Conservation (phyloP, 2,797 vertebrate genomes). For the Taenioides sp. region DNA sequence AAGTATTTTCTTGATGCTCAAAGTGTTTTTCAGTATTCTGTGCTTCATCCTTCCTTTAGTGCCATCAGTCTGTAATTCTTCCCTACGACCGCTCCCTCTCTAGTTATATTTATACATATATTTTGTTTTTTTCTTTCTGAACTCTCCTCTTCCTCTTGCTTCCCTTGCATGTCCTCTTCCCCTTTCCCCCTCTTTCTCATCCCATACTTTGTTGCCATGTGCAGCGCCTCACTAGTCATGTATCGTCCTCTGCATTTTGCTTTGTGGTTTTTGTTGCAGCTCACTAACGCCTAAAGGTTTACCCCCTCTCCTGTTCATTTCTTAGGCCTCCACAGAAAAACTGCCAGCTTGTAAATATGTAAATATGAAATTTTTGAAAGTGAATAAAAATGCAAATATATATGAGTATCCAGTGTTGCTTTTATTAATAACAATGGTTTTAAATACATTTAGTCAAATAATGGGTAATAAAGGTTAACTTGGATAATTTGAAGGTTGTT, state of each 20-base stretch:
- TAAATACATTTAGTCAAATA: not conserved
- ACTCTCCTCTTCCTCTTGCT: conserved; percentile 15
- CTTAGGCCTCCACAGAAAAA: conserved; percentile 49
- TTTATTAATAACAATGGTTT: not conserved
- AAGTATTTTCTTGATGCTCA: conserved; percentile 22
- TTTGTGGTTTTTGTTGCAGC: conserved; percentile 74
- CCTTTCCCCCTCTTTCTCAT: not conserved
- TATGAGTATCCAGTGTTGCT: not conserved
- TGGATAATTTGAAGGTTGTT: not conserved
- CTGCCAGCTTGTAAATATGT: conserved; percentile 78
- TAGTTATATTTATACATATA: conserved; percentile 37
- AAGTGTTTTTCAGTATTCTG: conserved; percentile 52
- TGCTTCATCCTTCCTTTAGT: conserved; percentile 51
- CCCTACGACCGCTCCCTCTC: conserved; percentile 29
- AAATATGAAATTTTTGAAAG: conserved; percentile 61
- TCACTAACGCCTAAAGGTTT: conserved; percentile 69
- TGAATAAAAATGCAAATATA: conserved; percentile 70
- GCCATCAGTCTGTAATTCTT: conserved; percentile 54
- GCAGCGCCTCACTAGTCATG: conserved; percentile 67
- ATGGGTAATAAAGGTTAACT: not conserved
- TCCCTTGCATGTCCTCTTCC: conserved; percentile 39
- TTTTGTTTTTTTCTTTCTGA: conserved; percentile 31
- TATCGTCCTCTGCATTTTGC: conserved; percentile 68
- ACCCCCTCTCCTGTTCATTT: conserved; percentile 30
- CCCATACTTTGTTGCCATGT: conserved; percentile 37